phyloP scores from a whole-genome alignment of 2,113 vertebrate species.

The Dascyllus trimaculatus region DNA sequence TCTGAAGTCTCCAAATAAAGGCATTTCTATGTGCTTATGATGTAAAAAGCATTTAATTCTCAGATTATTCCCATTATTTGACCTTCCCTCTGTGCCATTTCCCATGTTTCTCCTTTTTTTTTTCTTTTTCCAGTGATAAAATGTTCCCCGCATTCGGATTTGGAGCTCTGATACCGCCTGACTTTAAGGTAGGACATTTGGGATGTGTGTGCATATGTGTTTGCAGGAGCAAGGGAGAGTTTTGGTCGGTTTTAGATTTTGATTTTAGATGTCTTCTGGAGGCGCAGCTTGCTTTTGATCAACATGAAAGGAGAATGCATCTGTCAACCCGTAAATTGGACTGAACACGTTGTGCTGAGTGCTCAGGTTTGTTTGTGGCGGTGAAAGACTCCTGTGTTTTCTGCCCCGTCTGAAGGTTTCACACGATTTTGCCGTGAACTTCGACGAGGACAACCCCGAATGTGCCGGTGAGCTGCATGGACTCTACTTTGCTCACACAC shows the following conservation, averaged over 20 bases:
- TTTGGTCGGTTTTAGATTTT: conserved; percentile 24
- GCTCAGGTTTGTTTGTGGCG: conserved; percentile 2
- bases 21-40: background rate
- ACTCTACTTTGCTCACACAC: background rate
- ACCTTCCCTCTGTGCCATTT: conserved; percentile 9
- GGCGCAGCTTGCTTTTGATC: conserved; percentile 60
- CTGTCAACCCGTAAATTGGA: conserved; percentile 58
- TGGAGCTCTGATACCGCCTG: conserved; percentile 97
- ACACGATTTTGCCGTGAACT: conserved; percentile 99
- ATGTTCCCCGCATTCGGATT: conserved; percentile 99
- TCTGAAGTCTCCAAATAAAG: background rate
- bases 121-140: conserved; percentile 91
- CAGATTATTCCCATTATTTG: conserved; percentile 6
- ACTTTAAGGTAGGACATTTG: conserved; percentile 91
- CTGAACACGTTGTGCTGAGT: conserved; percentile 39
- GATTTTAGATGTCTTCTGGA: conserved; percentile 29
- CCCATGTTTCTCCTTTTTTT: conserved; percentile 15
- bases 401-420: conserved; percentile 88
- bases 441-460: conserved; percentile 99
- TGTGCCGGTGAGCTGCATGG: conserved; percentile 87
- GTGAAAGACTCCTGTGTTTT: conserved; percentile 46
- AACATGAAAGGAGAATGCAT: conserved; percentile 59
- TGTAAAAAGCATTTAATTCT: background rate
- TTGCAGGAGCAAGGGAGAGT: conserved; percentile 2
- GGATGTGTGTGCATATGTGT: conserved; percentile 12